phyloP scores from a whole-genome alignment of 1,140 invertebrate genomes.

The Hestina assimilis region DNA sequence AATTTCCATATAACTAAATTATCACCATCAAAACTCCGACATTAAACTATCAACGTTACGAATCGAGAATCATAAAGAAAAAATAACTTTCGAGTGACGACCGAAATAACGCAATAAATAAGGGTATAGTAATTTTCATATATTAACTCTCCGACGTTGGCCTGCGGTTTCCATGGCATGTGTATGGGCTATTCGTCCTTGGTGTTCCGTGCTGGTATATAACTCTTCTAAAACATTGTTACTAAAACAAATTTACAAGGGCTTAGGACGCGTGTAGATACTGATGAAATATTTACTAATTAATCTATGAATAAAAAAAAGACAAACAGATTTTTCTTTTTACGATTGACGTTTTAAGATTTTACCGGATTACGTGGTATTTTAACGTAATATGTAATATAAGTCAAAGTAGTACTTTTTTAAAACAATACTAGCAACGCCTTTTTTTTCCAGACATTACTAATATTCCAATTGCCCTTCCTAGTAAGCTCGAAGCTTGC shows the following conservation, averaged over 20 bases:
- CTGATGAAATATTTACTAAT: background rate
- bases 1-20: background rate
- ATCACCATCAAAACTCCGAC: constrained; percentile 1
- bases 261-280: constrained; percentile 10
- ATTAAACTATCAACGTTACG: constrained; percentile 17
- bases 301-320: too few species aligned
- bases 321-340: too few species aligned
- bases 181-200: constrained; percentile 32
- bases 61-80: constrained; percentile 37
- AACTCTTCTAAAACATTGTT: constrained; percentile 27
- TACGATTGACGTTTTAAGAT: too few species aligned
- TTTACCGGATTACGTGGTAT: too few species aligned
- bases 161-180: constrained; percentile 30
- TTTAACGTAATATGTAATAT: too few species aligned
- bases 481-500: too few species aligned
- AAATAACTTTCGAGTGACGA: constrained; percentile 44
- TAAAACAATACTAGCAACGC: too few species aligned
- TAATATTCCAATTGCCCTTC: too few species aligned
- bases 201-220: constrained; percentile 22
- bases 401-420: too few species aligned
- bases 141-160: constrained; percentile 43
- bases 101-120: constrained; percentile 54
- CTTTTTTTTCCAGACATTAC: too few species aligned
- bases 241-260: constrained; percentile 12
- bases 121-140: constrained; percentile 54